Evolutionary conservation across 1,140 invertebrate species (phyloP).

Genomic region (Drosophila nannoptera): DNA sequence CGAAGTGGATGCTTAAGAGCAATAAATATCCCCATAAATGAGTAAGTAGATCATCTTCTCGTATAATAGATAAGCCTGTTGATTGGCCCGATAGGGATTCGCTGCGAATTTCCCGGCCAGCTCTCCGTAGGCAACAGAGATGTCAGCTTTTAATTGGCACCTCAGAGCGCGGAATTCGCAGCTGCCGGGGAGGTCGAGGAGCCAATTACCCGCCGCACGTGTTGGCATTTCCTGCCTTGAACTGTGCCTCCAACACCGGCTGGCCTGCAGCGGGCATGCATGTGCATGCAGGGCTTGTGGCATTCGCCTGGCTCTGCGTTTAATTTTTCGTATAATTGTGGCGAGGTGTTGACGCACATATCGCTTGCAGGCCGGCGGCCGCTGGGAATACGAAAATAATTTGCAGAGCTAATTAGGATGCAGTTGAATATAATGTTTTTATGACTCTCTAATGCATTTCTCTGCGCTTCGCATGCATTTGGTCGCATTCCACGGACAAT

Average conservation of each 20-base stretch:
- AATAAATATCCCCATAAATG: not conserved
- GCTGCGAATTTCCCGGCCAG: too few relatives aligned
- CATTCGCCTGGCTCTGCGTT: constrained; percentile 48
- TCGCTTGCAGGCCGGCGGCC: constrained; percentile 44
- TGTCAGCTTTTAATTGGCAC: constrained; percentile 36
- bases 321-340: constrained; percentile 50
- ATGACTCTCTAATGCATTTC: constrained; percentile 67
- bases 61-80: too few relatives aligned
- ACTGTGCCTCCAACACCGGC: constrained; percentile 40
- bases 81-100: too few relatives aligned
- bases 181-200: constrained; percentile 13
- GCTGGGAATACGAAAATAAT: constrained; percentile 47
- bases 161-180: constrained; percentile 12
- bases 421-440: constrained; percentile 68
- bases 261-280: constrained; percentile 8
- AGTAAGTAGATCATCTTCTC: not conserved
- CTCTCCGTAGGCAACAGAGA: not conserved
- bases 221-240: constrained; percentile 53
- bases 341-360: constrained; percentile 66
- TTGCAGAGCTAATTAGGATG: constrained; percentile 63
- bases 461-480: constrained; percentile 57
- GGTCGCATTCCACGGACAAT: constrained; percentile 33
- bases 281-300: constrained; percentile 23
- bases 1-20: not conserved
- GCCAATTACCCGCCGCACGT: constrained; percentile 54